Evolutionary conservation across 2,888 invertebrate species (phyloP), one percentile per base, ranked within the genome.

Genomic region (Euphydryas editha): DNA sequence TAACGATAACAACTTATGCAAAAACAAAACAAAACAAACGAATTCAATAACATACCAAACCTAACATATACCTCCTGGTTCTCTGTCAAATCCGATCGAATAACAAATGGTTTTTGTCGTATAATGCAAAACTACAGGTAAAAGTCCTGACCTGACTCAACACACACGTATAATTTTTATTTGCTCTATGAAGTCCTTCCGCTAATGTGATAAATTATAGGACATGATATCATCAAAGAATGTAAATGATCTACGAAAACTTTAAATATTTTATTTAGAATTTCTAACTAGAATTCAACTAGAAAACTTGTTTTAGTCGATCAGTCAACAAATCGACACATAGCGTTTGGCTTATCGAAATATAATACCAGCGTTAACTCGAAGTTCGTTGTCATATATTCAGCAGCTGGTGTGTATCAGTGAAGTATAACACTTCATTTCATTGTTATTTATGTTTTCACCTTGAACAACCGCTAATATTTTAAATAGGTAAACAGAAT

Each of bases 391-490:
- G 61, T 59, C 57, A 61, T 58, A 59, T 54, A 46, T 61, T 36
- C 6, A 51, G 47, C 60, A 68, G 58, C 65, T 65, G 39, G 47
- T 39, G 46, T 51, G 37, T 68, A 65, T 64, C 44, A 68, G 65
- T 46, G 57, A 57, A 37, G 61, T 56, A 64, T 61, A 63, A 62
- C 56, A 67, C 59, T 57, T 65, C 62, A 62, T 64, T 62, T 67
- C 57, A 65, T 71, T 67, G 66, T 67, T 67, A 61, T 61, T 60
- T 54, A 68, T 58, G 59, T 62, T 69, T 55, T 65, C 46, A 63
- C 65, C 69, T 69, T 67, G 61, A 69, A 61, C 51, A 39, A n/a
- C 54, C 61, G 55, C 44, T 61, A 46, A 64, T 61, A 47, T 59
- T 61, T n/a, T 20, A 58, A 64, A 54, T 24, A 51, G 15, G 24